These are phyloP conservation scores for Meles meles DNA, from an alignment of 2,113 vertebrate species.

Conservation along the genomic window DNA sequence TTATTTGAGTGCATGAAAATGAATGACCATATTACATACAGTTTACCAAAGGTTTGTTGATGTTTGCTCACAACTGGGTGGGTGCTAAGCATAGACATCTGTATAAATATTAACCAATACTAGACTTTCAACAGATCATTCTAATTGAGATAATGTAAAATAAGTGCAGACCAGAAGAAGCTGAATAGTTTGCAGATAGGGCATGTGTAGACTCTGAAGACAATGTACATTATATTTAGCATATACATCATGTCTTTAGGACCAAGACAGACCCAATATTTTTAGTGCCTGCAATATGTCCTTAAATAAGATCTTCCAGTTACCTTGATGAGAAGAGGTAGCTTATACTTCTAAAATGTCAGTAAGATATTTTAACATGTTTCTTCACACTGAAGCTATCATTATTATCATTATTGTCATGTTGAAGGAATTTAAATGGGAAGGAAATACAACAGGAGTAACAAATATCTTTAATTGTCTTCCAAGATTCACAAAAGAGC, in stretches of 20 bases:
- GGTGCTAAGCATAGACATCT: conserved; percentile 22
- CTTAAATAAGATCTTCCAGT: background rate
- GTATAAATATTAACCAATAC: background rate
- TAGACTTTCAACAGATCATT: background rate
- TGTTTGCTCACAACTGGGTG: background rate
- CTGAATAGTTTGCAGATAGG: background rate
- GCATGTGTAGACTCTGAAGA: background rate
- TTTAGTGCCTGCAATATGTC: background rate
- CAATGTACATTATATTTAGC: background rate
- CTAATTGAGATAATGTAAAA: conserved; percentile 23
- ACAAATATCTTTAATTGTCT: background rate
- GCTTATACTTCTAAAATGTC: background rate
- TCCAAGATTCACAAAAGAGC: background rate
- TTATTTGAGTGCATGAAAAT: conserved; percentile 34
- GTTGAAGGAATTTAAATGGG: background rate
- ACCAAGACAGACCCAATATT: background rate
- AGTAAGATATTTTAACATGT: background rate
- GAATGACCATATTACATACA: background rate
- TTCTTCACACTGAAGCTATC: background rate
- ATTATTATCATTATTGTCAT: background rate
- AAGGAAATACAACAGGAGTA: background rate
- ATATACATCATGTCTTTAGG: background rate
- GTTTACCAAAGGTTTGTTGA: conserved; percentile 20
- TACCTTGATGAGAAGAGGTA: background rate
- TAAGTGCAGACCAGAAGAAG: background rate